Base-by-base conservation (phyloP, 1,140 invertebrate genomes). In the Ptiloglossa arizonensis region DNA sequence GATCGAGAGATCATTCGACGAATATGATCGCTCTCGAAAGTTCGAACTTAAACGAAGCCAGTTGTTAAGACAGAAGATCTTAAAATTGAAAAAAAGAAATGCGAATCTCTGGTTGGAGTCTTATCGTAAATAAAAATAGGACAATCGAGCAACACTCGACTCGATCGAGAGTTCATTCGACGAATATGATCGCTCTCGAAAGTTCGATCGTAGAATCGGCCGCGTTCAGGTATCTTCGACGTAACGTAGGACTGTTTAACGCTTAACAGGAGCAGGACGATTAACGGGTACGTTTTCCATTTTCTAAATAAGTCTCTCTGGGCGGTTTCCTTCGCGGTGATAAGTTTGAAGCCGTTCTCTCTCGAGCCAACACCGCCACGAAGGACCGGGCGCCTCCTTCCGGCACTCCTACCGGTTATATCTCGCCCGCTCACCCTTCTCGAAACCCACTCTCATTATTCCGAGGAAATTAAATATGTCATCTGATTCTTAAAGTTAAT, bases 401-500 rank as follows among this genome's bases (percentile, higher is more conserved):
- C 89, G 89, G 85, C 68, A 87, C 87, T 89, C 85, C 85, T 86
- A 74, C 64, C 72, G 70, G 78, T 83, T 85, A 82, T 89, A 87
- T 88, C 85, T 87, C 86, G 74, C 63, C 74, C 41, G 64, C 69
- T 57, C 67, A 74, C 72, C 82, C 87, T 88, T 88, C 81, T 66
- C 76, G 75, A 73, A 85, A 86, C 74, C 86, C 80, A 88, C 89
- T 90, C 89, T 89, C 89, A 88, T 89, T 90, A 89, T 89, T 86
- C 85, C 79, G 62, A 88, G 89, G 89, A 90, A 90, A 90, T 90
- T 90, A 90, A 90, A 90, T 90, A 90, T 89, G 89, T 90, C 89
- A 87, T 90, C 88, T 89, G 88, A 89, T 90, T 90, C 89, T 90
- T 90, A 87, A 90, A 89, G 82, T 89, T 90, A 89, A 90, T 90